phyloP scores from a whole-genome alignment of 1,140 invertebrate genomes.

The Drosophila ironensis region DNA sequence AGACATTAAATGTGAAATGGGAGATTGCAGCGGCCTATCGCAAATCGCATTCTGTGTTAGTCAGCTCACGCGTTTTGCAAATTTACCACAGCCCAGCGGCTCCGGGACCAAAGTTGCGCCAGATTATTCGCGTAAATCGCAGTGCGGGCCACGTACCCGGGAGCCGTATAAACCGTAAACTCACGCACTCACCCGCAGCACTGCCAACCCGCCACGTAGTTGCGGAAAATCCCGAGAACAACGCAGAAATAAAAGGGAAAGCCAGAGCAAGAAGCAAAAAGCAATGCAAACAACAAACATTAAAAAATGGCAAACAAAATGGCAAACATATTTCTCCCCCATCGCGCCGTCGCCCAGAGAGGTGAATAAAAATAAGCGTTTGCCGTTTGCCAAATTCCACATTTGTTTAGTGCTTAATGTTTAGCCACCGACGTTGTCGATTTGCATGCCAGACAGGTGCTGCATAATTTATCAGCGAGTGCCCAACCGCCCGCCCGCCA shows the following conservation, averaged over 20 bases:
- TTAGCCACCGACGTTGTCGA: slow-evolving; percentile 53
- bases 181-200: slow-evolving; percentile 58
- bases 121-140: slow-evolving; percentile 72
- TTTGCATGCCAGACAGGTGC: slow-evolving; percentile 74
- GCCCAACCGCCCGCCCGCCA: no score
- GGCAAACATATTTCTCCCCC: slow-evolving; percentile 69
- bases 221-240: slow-evolving; percentile 1
- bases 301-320: slow-evolving; percentile 80
- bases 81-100: slow-evolving; percentile 65
- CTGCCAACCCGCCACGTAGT: slow-evolving; percentile 44
- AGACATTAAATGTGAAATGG: slow-evolving; percentile 16
- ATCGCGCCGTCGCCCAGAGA: slow-evolving; percentile 39
- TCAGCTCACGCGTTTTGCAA: slow-evolving; percentile 76
- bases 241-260: not conserved
- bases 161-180: slow-evolving; percentile 69
- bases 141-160: slow-evolving; percentile 58
- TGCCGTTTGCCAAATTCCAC: slow-evolving; percentile 53
- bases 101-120: slow-evolving; percentile 23
- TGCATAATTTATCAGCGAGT: slow-evolving; percentile 64
- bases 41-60: slow-evolving; percentile 50
- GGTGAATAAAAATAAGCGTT: slow-evolving; percentile 62
- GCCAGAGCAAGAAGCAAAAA: slow-evolving; percentile 15
- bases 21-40: slow-evolving; percentile 22
- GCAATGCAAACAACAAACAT: slow-evolving; percentile 57
- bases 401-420: slow-evolving; percentile 76